phyloP scores from a whole-genome alignment of 2,113 vertebrate genomes.

The Sceloporus undulatus region DNA sequence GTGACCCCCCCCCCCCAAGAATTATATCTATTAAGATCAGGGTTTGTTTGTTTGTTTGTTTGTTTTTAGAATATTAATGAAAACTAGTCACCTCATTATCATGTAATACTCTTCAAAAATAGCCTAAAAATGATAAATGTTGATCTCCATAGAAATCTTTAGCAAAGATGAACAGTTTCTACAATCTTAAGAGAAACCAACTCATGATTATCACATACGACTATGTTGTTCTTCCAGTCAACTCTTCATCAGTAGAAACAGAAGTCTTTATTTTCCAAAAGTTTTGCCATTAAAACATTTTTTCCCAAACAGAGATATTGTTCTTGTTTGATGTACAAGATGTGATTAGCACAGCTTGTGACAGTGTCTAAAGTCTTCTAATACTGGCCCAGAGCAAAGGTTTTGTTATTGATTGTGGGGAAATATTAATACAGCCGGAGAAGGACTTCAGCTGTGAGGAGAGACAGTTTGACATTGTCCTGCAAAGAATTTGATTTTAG shows the following conservation, averaged over 20 bases:
- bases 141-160: too few species aligned
- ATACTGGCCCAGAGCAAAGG: neutral
- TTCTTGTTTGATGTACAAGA: neutral
- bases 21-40: neutral
- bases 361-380: neutral
- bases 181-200: too few species aligned
- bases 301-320: neutral
- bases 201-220: neutral
- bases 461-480: slow-evolving; percentile 68
- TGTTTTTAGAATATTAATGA: neutral
- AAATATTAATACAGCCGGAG: neutral
- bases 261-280: neutral
- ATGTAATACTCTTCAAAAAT: neutral
- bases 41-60: too few species aligned
- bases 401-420: neutral
- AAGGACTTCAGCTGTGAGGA: slow-evolving; percentile 11
- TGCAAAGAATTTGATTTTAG: slow-evolving; percentile 64
- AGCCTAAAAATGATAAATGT: too few species aligned
- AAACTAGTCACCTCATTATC: neutral
- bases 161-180: too few species aligned
- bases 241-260: neutral
- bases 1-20: neutral
- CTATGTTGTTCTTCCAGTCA: neutral
- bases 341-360: neutral
- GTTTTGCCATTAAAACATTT: neutral